Evolutionary conservation across 2,888 invertebrate genomes (phyloP).

Genomic region (Tenodera sinensis): DNA sequence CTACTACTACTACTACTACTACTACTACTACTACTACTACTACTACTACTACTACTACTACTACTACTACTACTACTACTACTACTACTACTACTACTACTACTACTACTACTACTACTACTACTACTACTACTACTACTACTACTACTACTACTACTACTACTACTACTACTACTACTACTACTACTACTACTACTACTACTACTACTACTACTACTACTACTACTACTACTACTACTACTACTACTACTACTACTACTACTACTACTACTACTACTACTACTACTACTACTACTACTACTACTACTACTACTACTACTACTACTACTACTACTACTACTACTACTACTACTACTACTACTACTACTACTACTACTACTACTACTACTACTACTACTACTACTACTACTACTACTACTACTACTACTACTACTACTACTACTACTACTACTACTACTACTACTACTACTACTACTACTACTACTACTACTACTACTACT

Average conservation of each 20-base stretch:
- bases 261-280: background rate
- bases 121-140: background rate
- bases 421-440: background rate
- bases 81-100: background rate
- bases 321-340: background rate
- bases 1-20: background rate
- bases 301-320: background rate
- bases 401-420: background rate
- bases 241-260: background rate
- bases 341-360: background rate
- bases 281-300: background rate
- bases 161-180: background rate
- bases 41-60: background rate
- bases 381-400: background rate
- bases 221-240: background rate
- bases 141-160: background rate
- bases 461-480: background rate
- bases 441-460: background rate
- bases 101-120: background rate
- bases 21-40: background rate
- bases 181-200: background rate
- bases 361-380: background rate
- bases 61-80: background rate
- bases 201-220: background rate
- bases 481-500: background rate